Conservation (phyloP, 2,113 vertebrate genomes). For the Ranitomeya variabilis region DNA sequence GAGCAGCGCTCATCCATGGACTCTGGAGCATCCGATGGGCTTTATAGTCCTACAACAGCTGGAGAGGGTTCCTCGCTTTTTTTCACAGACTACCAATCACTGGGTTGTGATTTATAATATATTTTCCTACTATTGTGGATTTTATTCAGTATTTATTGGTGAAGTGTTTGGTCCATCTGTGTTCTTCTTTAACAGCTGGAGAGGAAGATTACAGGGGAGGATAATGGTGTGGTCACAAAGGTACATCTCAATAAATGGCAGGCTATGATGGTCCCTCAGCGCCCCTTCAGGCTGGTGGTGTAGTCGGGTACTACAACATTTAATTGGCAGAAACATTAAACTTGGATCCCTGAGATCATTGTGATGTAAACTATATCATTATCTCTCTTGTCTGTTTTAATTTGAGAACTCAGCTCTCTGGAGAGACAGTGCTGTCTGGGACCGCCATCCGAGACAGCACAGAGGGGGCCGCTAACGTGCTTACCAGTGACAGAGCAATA, state of each 20-base stretch:
- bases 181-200: too few species aligned
- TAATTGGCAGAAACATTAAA: slow-evolving; percentile 18
- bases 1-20: background rate
- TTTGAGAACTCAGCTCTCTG: background rate
- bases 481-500: background rate
- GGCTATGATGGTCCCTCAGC: too few species aligned
- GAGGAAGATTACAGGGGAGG: background rate
- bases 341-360: background rate
- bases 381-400: slow-evolving; percentile 39
- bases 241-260: background rate
- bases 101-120: too few species aligned
- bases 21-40: background rate
- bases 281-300: background rate
- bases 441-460: background rate
- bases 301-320: background rate
- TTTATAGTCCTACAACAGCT: background rate
- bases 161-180: too few species aligned
- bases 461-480: background rate
- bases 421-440: background rate
- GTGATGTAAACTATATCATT: slow-evolving; percentile 43
- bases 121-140: too few species aligned
- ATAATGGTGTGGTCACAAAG: background rate
- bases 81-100: too few species aligned
- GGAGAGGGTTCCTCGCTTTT: too few species aligned
- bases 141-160: too few species aligned